A percentile compares a stretch with the other conserved stretches of the same genome.
phyloP scores from a whole-genome alignment of 2,888 invertebrate species.

The Torymus aiolomorphi region DNA sequence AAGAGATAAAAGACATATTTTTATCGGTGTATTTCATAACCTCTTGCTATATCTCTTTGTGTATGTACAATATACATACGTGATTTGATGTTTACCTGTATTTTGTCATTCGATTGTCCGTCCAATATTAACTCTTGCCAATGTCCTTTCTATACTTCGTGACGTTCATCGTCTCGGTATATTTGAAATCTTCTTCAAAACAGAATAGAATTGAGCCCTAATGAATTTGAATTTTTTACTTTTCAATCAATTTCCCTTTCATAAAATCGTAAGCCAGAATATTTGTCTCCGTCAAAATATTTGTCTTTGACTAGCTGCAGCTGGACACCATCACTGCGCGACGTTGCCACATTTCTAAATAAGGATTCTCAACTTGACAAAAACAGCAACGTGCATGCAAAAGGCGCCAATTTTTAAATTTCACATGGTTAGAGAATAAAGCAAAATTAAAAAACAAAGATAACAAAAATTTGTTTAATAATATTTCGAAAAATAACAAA shows the following conservation, averaged over 20 bases:
- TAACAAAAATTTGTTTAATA: no score
- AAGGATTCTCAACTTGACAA: background rate
- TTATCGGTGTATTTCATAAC: slow-evolving; percentile 52
- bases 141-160: slow-evolving; percentile 3
- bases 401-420: no score
- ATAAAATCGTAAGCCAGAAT: slow-evolving; percentile 25
- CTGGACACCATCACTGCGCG: slow-evolving; percentile 25
- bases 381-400: no score
- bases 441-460: no score
- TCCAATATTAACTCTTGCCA: background rate
- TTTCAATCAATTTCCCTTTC: slow-evolving; percentile 28
- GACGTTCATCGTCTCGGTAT: background rate
- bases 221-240: slow-evolving; percentile 1
- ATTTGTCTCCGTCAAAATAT: slow-evolving; percentile 27
- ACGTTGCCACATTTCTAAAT: slow-evolving; percentile 37
- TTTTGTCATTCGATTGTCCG: slow-evolving; percentile 27
- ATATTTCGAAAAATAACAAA: no score
- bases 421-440: no score
- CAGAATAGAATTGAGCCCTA: slow-evolving; percentile 10
- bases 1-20: slow-evolving; percentile 33
- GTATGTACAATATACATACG: no score
- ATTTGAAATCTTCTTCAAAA: background rate
- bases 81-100: slow-evolving; percentile 44
- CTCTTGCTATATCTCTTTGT: slow-evolving; percentile 18
- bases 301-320: slow-evolving; percentile 36